Conservation (phyloP, 1,140 invertebrate species). For the Euglossa dilemma region DNA sequence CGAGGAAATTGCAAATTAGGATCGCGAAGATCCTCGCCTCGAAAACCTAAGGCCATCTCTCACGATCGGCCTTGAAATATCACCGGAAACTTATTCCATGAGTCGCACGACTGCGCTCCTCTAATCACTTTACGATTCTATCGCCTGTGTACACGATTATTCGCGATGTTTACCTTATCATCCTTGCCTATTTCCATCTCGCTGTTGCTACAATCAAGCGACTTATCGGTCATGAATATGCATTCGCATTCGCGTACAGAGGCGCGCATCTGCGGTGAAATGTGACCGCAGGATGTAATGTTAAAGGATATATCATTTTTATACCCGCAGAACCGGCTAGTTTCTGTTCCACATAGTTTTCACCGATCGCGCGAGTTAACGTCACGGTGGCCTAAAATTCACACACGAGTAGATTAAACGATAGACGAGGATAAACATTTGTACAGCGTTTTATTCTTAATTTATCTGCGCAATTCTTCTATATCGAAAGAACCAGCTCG, state of each 20-base stretch:
- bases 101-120: constrained; percentile 34
- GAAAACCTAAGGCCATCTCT: constrained; percentile 46
- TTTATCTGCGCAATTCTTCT: too few relatives aligned
- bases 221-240: neutral
- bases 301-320: too few relatives aligned
- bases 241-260: neutral
- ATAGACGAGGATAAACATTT: neutral
- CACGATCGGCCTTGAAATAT: constrained; percentile 46
- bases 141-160: neutral
- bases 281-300: too few relatives aligned
- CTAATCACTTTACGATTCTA: constrained; percentile 52
- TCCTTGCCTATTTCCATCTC: constrained; percentile 1
- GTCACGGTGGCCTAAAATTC: neutral
- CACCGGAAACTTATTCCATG: constrained; percentile 43
- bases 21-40: neutral
- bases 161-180: neutral
- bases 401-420: neutral
- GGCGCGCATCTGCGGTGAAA: neutral
- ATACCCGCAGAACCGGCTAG: too few relatives aligned
- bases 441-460: neutral
- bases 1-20: neutral
- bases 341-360: too few relatives aligned
- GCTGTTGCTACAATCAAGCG: neutral
- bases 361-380: neutral
- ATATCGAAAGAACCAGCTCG: neutral